These are phyloP conservation scores for Pelecanoides urinatrix DNA, from an alignment of 2,113 vertebrate genomes.

Conservation along the genomic window DNA sequence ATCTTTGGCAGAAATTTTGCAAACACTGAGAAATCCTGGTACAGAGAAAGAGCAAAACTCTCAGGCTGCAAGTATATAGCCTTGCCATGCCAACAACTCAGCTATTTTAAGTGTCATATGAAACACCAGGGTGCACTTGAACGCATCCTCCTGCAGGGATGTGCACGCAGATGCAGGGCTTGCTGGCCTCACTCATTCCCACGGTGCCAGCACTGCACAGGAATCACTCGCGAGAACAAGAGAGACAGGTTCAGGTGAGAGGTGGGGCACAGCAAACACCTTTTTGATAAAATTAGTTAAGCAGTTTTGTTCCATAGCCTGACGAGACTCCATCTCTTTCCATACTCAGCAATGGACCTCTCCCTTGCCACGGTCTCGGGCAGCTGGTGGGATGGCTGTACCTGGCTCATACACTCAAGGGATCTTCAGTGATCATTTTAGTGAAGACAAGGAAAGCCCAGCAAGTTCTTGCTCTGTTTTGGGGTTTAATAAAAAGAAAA, in stretches of 20 bases:
- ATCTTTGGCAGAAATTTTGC: neutral
- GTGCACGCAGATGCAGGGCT: neutral
- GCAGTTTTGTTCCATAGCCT: neutral
- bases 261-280: neutral
- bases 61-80: neutral
- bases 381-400: neutral
- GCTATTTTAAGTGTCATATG: neutral
- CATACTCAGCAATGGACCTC: neutral
- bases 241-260: neutral
- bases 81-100: neutral
- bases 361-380: accelerated
- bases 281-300: neutral
- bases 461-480: neutral
- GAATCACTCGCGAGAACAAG: neutral
- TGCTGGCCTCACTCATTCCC: neutral
- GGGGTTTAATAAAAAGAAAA: neutral
- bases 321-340: neutral
- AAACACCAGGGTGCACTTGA: neutral
- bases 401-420: neutral
- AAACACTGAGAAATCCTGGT: neutral
- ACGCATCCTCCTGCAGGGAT: neutral
- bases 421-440: neutral
- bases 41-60: neutral
- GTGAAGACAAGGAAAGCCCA: neutral
- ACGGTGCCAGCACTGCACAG: accelerated